phyloP scores from a whole-genome alignment of 2,113 vertebrate genomes.

The Sturnira hondurensis region DNA sequence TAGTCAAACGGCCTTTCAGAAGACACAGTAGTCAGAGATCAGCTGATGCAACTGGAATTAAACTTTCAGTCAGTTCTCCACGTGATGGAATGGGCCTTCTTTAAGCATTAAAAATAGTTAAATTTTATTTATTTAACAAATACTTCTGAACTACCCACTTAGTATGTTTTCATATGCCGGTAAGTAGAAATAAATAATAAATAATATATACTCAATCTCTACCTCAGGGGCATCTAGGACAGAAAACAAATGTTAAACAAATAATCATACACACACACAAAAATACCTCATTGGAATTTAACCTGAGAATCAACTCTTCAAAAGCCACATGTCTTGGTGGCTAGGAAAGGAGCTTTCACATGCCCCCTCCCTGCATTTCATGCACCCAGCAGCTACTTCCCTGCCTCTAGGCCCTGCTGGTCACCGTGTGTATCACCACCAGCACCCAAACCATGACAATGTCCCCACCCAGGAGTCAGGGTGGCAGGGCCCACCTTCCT shows the following conservation, averaged over 20 bases:
- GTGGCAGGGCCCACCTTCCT: neutral
- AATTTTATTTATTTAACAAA: neutral
- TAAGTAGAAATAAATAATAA: neutral
- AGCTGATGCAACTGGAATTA: neutral
- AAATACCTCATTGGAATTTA: neutral
- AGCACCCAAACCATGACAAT: rapidly evolving
- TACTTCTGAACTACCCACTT: neutral
- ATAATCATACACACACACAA: neutral
- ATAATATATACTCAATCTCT: neutral
- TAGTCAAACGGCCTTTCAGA: neutral
- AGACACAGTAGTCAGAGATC: neutral
- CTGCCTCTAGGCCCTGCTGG: neutral
- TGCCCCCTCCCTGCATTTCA: no score
- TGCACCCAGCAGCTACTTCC: neutral
- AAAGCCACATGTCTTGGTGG: neutral
- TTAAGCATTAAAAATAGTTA: neutral
- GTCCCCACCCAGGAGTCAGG: neutral
- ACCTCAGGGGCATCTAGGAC: neutral
- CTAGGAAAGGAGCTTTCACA: neutral
- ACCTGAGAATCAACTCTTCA: neutral
- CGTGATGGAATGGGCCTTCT: neutral
- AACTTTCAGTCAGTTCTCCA: neutral
- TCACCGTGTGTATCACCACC: rapidly evolving
- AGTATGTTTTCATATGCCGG: neutral
- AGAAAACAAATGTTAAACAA: neutral